Base-by-base conservation (phyloP, 2,113 vertebrate species). In the Dolichotis patagonum region DNA sequence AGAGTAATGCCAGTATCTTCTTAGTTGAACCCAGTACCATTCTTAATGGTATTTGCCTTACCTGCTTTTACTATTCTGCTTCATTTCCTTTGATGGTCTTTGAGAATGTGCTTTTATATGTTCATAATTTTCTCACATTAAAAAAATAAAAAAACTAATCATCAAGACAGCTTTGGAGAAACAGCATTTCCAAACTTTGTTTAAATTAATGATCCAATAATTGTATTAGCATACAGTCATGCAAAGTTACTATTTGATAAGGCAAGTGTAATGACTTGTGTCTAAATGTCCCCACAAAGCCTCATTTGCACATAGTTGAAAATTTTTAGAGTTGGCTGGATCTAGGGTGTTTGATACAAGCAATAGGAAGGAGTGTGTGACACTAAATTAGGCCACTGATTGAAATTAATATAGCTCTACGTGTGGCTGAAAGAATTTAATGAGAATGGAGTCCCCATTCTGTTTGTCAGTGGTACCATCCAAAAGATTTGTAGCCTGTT, bases 241-340 rank as follows among this genome's bases (percentile, higher is more conserved):
- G 14, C 35, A 62, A 73, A 91, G 60, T 86, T 75, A 82, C 22
- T 92, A 28, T 84, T 94, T 90, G 65, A 43, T n/a, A 95, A 93
- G 35, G 41, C 7, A 90, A 12, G 32, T 80, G 41, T 77, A 46
- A 75, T 46, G 24, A 3, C 41, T 75, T 43, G 10, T 46, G 28
- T 75, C 11, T 43, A 75, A 75, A 73, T 73, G 38, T 26, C 71
- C 11, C 71, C 38, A 10, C 19, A 24, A 73, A 73, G 20, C 1
- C 9, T 43, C 71, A 24, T 73, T 4, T 24, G 6, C 24, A 10
- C n/a, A 71, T 71, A 35, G 16, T 8, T 22, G 20, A 22, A 28
- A 7, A 10, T 38, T 75, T 75, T 75, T 7, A 73, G 71, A 41
- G 38, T 22, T 43, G 22, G 71, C 38, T 43, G 41, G 73, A 75